phyloP scores from a whole-genome alignment of 2,797 vertebrate genomes.

The Agapornis canus region DNA sequence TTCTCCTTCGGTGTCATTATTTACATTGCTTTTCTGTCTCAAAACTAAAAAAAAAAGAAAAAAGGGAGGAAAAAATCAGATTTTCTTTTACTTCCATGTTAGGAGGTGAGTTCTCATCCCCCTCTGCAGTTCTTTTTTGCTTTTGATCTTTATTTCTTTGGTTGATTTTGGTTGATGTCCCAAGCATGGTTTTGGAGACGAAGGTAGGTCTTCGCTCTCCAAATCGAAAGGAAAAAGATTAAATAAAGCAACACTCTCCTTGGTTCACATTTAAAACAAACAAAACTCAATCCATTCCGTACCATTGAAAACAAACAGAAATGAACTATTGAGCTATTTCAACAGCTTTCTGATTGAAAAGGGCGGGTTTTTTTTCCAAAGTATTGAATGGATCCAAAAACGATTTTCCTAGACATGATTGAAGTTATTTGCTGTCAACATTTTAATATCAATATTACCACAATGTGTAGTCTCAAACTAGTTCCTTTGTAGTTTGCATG shows the following conservation, averaged over 20 bases:
- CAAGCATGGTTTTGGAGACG: slow-evolving; percentile 62
- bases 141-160: slow-evolving; percentile 65
- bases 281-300: slow-evolving; percentile 44
- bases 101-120: slow-evolving; percentile 78
- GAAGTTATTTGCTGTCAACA: slow-evolving; percentile 79
- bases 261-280: slow-evolving; percentile 2
- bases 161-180: slow-evolving; percentile 61
- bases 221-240: slow-evolving; percentile 2
- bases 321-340: slow-evolving; percentile 10
- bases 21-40: slow-evolving; percentile 72
- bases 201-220: slow-evolving; percentile 54
- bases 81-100: slow-evolving; percentile 71
- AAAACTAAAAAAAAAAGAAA: not conserved
- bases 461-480: slow-evolving; percentile 83
- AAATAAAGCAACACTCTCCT: slow-evolving; percentile 9
- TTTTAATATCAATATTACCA: slow-evolving; percentile 84
- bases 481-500: slow-evolving; percentile 89
- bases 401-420: slow-evolving; percentile 64
- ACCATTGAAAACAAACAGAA: slow-evolving; percentile 33
- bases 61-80: slow-evolving; percentile 36
- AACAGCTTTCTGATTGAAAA: slow-evolving; percentile 42
- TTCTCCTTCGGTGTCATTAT: slow-evolving; percentile 54
- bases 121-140: slow-evolving; percentile 65
- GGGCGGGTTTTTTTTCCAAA: slow-evolving; percentile 50
- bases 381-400: slow-evolving; percentile 78